Base-by-base conservation (phyloP, 2,113 vertebrate species). In the Delphinapterus leucas region DNA sequence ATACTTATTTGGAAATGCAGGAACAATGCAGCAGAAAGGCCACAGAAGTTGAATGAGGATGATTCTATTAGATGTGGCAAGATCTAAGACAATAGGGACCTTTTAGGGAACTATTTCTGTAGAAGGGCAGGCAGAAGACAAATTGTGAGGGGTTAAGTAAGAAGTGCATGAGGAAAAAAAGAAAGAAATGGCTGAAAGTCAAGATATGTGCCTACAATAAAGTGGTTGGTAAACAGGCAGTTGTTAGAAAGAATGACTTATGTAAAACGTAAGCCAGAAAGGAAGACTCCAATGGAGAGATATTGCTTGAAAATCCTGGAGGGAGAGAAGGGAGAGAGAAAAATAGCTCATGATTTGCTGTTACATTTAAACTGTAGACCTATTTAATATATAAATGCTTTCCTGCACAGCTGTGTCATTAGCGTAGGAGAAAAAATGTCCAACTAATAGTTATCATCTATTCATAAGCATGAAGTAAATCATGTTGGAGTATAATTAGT, bases 391-490 rank as follows among this genome's bases (percentile, higher is more conserved):
- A 85, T 70, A 91, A 85, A 94, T 20, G 28, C 5, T 95, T 86
- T 86, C 17, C 81, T 95, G 8, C 23, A 95, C 55, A 82, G 11
- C 49, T 58, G 7, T 79, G 6, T 71, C 81, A 97, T 96, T 94
- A 71, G 60, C 81, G 63, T 73, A 85, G 25, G 49, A 36, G 33
- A 17, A 90, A 94, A 96, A 93, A 85, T 63, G 28, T 92, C 26
- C 74, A 87, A 53, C 55, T 86, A 96, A 93, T 88, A 92, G 79
- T 88, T 84, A 70, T 92, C 90, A 89, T 96, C 63, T 92, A 96
- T 97, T 97, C 79, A 91, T 76, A 93, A 93, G 55, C 89, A 95
- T 73, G 73, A 95, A 97, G 60, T 96, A 96, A 97, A 92, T 95
- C 67, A n/a, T 95, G 77, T 95, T 95, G 94, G 79, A 26, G 44